Base-by-base conservation (phyloP, 2,888 invertebrate species). In the Himalopsyche tibetana region DNA sequence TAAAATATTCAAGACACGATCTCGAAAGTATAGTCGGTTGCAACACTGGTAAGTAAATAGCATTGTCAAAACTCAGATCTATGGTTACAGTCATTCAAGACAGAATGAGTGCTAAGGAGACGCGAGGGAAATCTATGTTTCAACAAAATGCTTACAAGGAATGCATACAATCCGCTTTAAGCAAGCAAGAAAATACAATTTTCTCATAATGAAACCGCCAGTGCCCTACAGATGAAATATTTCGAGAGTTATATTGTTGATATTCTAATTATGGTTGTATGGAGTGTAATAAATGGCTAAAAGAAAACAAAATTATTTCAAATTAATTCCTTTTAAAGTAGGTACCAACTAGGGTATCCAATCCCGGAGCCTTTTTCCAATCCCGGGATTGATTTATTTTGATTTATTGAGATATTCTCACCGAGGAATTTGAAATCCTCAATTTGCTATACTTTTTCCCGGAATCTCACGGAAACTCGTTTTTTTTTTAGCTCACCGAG, bases 61-160 rank as follows among this genome's bases (percentile, higher is more conserved):
- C 63, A 63, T 63, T 63, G 63, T 63, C 63, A 63, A 63, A 63
- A 63, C 63, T 28, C 63, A 63, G 63, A 63, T 63, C 63, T 63
- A 63, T 63, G 63, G 19, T 63, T 9, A 63, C 19, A 63, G 63
- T 63, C n/a, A 63, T 63, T 63, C 19, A 63, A 19, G 28, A 19
- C 19, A 63, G 63, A 63, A 63, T 63, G 63, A 63, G 63, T 63
- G 63, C 63, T 63, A 63, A 63, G 63, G 9, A 28, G 63, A n/a
- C 63, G 63, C 63, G 15, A 63, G 63, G 63, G 28, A 63, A 63
- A 63, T 63, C 63, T 63, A 19, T 63, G 63, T 63, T 63, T 63
- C 63, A 63, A 63, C 63, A 19, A 63, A 63, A 63, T 63, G 8
- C 63, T 63, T 63, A 63, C 63, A 19, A 5, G 9, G 63, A 63